Evolutionary conservation across 2,888 invertebrate genomes (phyloP).

Genomic region (Brenthis ino): DNA sequence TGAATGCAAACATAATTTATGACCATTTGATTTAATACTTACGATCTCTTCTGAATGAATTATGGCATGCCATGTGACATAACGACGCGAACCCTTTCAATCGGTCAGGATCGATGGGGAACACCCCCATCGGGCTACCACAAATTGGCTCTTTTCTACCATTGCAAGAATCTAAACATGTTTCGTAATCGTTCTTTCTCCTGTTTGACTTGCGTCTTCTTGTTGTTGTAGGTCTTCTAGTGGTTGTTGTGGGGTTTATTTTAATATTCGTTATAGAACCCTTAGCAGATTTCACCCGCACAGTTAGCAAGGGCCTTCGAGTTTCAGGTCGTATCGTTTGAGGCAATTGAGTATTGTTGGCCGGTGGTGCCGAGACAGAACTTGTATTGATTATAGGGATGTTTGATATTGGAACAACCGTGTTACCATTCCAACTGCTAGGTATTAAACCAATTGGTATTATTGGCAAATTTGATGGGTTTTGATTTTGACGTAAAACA

Average conservation of each 20-base stretch:
- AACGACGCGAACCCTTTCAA: conserved; percentile 73
- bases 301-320: conserved; percentile 51
- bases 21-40: conserved; percentile 47
- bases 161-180: conserved; percentile 62
- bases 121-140: conserved; percentile 58
- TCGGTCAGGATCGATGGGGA: conserved; percentile 59
- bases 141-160: conserved; percentile 66
- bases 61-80: conserved; percentile 76
- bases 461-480: neutral
- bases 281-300: conserved; percentile 62
- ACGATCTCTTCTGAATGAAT: conserved; percentile 69
- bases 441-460: conserved; percentile 13
- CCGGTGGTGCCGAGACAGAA: conserved; percentile 7
- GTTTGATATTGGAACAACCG: conserved; percentile 26
- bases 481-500: conserved; percentile 1
- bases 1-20: neutral
- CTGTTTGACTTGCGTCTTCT: conserved; percentile 51
- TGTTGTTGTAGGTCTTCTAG: conserved; percentile 49
- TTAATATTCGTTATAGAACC: conserved; percentile 66
- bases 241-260: conserved; percentile 57
- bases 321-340: conserved; percentile 16
- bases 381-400: conserved; percentile 17
- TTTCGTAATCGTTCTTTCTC: conserved; percentile 61
- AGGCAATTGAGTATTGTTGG: conserved; percentile 28
- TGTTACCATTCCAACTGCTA: conserved; percentile 11